Percentiles rank a stretch among this genome's conserved stretches.
Conservation (phyloP, 2,888 invertebrate genomes). For the Netelia virgata region DNA sequence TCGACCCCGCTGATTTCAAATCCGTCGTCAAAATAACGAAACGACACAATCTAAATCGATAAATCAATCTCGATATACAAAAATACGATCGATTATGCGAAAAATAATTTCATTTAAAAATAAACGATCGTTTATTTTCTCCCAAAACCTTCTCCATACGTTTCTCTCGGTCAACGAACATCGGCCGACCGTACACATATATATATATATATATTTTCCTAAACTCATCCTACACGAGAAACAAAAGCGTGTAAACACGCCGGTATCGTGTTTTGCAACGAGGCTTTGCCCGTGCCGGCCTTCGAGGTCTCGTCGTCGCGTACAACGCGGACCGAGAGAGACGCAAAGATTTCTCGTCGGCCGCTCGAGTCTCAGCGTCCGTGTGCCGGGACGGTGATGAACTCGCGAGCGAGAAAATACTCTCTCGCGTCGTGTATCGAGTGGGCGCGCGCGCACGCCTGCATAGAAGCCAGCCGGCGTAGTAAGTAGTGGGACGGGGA, state of each 20-base stretch:
- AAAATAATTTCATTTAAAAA: no score
- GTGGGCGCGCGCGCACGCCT: neutral
- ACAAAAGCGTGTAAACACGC: neutral
- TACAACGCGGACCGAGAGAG: neutral
- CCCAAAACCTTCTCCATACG: no score
- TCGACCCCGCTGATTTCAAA: no score
- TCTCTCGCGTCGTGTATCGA: neutral
- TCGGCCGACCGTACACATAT: neutral
- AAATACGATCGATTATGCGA: no score
- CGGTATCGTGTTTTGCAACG: neutral
- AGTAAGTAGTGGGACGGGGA: constrained; percentile 42
- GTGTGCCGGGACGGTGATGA: neutral
- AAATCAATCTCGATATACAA: no score
- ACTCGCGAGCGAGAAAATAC: neutral
- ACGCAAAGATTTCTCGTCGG: constrained; percentile 13
- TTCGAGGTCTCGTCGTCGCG: neutral
- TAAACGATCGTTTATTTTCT: no score
- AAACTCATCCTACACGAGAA: neutral
- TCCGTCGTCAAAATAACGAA: no score
- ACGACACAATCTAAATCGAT: no score
- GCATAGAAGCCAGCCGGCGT: constrained; percentile 4
- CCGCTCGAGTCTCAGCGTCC: neutral
- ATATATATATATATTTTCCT: neutral
- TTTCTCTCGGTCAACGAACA: neutral
- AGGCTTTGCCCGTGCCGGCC: neutral